These are phyloP conservation scores for Villa cingulata DNA, from an alignment of 2,888 invertebrate species.

Conservation along the genomic window DNA sequence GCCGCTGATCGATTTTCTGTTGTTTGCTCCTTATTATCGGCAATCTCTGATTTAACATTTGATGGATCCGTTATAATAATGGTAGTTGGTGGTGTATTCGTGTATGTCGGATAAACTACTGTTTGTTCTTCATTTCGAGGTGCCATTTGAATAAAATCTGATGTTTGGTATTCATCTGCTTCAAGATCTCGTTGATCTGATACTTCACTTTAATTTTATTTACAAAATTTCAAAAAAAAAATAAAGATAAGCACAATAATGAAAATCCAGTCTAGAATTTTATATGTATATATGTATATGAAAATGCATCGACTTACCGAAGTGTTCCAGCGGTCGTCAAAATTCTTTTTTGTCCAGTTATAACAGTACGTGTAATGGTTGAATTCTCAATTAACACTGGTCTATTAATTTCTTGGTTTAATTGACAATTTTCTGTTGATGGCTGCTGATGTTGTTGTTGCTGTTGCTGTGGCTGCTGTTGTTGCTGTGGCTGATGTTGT, in stretches of 20 bases:
- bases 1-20: slow-evolving; percentile 16
- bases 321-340: slow-evolving; percentile 35
- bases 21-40: slow-evolving; percentile 27
- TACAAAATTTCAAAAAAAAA: not conserved
- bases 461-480: slow-evolving; percentile 19
- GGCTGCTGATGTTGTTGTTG: slow-evolving; percentile 11
- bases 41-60: slow-evolving; percentile 29
- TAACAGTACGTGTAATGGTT: slow-evolving; percentile 2
- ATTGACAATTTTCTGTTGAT: slow-evolving; percentile 16
- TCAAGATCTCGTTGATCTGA: slow-evolving; percentile 25
- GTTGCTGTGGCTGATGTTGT: slow-evolving; percentile 2
- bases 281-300: no score
- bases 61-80: slow-evolving; percentile 27
- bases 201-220: slow-evolving; percentile 23
- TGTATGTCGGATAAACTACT: slow-evolving; percentile 5
- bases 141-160: slow-evolving; percentile 13
- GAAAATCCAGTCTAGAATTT: no score
- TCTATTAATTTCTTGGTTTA: slow-evolving; percentile 16
- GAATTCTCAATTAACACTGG: slow-evolving; percentile 3
- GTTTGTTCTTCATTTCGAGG: slow-evolving; percentile 20
- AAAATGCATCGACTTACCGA: no score
- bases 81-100: slow-evolving; percentile 10
- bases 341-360: slow-evolving; percentile 25
- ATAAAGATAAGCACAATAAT: no score
- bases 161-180: slow-evolving; percentile 13